These are phyloP conservation scores for Porites rus DNA, from an alignment of 92 coral and sea anemone genomes.

Conservation along the genomic window DNA sequence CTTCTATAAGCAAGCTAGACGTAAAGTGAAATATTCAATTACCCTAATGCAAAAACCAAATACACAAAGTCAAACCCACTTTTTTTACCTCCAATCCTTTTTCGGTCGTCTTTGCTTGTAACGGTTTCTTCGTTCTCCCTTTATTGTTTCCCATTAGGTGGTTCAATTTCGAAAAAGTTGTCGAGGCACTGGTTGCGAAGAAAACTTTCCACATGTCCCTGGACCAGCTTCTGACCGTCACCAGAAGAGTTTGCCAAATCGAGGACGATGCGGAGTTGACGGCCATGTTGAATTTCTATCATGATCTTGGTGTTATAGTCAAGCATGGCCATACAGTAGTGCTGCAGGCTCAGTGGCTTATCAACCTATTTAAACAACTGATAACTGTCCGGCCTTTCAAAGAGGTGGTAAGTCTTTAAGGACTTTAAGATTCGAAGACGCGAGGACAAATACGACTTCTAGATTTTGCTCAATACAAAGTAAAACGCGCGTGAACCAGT, in stretches of 20 bases:
- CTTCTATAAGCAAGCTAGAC: too few relatives aligned
- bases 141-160: conserved; percentile 37
- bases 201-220: conserved; percentile 59
- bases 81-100: too few relatives aligned
- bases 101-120: too few relatives aligned
- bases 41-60: too few relatives aligned
- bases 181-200: conserved; percentile 61
- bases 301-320: conserved; percentile 80
- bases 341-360: conserved; percentile 78
- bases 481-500: too few relatives aligned
- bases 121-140: background rate
- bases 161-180: conserved; percentile 84
- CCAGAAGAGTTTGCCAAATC: conserved; percentile 66
- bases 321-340: conserved; percentile 75
- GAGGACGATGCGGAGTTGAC: conserved; percentile 61
- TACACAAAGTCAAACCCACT: too few relatives aligned
- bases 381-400: conserved; percentile 73
- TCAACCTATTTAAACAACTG: conserved; percentile 67
- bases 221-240: conserved; percentile 60
- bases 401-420: conserved; percentile 53
- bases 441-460: too few relatives aligned
- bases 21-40: too few relatives aligned
- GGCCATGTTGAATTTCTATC: conserved; percentile 75
- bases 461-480: too few relatives aligned
- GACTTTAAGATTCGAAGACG: too few relatives aligned